phyloP scores from a whole-genome alignment of 2,888 invertebrate species.

The Acleris sparsana region DNA sequence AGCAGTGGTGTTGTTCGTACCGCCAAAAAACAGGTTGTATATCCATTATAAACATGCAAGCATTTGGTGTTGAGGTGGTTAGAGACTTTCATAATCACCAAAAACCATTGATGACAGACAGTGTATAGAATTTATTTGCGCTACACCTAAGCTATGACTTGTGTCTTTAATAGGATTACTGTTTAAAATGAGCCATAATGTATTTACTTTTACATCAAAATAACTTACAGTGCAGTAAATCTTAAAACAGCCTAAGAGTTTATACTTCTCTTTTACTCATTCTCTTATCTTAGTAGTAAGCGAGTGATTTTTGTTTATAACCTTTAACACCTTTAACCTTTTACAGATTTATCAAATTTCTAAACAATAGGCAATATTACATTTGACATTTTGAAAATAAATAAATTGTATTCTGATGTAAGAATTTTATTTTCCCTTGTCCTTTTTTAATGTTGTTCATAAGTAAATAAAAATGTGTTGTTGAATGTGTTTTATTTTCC shows the following conservation, averaged over 20 bases:
- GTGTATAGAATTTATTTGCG: constrained; percentile 4
- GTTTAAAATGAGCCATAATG: too few species aligned
- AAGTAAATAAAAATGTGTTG: constrained; percentile 9
- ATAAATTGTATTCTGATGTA: neutral
- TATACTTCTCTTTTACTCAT: too few species aligned
- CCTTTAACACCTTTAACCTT: too few species aligned
- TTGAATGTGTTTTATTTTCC: constrained; percentile 21
- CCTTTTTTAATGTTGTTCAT: neutral
- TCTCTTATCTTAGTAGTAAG: too few species aligned
- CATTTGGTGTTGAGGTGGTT: constrained; percentile 71
- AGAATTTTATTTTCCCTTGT: neutral
- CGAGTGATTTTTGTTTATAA: too few species aligned
- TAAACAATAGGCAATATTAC: neutral
- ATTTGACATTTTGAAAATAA: neutral
- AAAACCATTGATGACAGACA: constrained; percentile 73
- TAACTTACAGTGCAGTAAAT: too few species aligned
- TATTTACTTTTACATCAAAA: too few species aligned
- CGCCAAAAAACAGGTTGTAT: constrained; percentile 79
- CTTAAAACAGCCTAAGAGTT: too few species aligned
- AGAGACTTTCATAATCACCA: constrained; percentile 78
- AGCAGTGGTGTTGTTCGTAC: constrained; percentile 77
- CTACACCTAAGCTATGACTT: too few species aligned
- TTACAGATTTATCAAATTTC: too few species aligned
- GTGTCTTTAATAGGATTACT: too few species aligned
- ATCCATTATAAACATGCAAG: constrained; percentile 76